Base-by-base conservation (phyloP, 2,113 vertebrate species). In the Holacanthus passer region DNA sequence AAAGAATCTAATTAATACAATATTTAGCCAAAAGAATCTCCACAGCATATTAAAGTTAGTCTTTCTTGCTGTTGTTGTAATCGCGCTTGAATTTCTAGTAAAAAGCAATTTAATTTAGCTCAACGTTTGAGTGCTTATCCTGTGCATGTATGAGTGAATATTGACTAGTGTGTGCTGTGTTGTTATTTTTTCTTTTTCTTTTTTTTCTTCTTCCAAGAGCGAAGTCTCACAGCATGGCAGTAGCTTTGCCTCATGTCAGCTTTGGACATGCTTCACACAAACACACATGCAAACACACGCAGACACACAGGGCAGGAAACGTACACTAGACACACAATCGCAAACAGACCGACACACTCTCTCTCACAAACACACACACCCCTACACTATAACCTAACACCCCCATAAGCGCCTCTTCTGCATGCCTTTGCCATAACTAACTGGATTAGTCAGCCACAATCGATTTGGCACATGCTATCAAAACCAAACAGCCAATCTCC, bases 391-490 rank as follows among this genome's bases (percentile, higher is more conserved):
- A 91, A 92, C 85, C 83, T 88, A 89, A 91, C 91, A 91, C 88
- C 87, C 83, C 87, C 79, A 86, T 89, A 90, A 93, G 90, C 82
- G 80, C 66, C 90, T 93, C 88, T 85, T 93, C 88, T 94, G 91
- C 89, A 92, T 92, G 92, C 88, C 86, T 87, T 90, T 90, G 89
- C 92, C 91, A 90, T 93, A 91, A 92, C 91, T 91, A 92, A 94
- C 91, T 90, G 91, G 88, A 94, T 94, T 93, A 94, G 89, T 89
- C 87, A 92, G 91, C 91, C 91, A 92, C 93, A 93, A 94, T 94
- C 88, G 91, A 94, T 93, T 94, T 93, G 92, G 93, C 92, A 84
- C 91, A 90, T 90, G 89, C 83, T 93, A 90, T 94, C 90, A 92
- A 93, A 93, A 91, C 89, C 91, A 88, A 91, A 92, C 87, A 88